Evolutionary conservation across 2,888 invertebrate species (phyloP).

Genomic region (Cyclophora albipunctata): DNA sequence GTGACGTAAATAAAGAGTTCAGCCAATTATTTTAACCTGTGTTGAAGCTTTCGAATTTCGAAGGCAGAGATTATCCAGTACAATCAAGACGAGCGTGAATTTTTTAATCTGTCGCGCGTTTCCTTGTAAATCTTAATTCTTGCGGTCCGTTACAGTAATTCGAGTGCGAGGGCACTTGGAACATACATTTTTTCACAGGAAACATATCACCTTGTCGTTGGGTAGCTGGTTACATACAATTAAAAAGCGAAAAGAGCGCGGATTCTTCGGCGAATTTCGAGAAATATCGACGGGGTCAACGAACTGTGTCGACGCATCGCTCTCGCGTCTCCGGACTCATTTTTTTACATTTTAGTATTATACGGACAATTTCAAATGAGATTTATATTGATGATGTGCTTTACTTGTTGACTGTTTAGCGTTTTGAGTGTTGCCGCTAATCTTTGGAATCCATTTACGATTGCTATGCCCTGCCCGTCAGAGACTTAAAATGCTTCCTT

Average conservation of each 20-base stretch:
- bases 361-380: slow-evolving; percentile 45
- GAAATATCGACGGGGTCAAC: slow-evolving; percentile 72
- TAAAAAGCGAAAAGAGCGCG: slow-evolving; percentile 72
- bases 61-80: slow-evolving; percentile 28
- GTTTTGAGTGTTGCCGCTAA: neutral
- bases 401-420: slow-evolving; percentile 17
- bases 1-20: too few relatives aligned
- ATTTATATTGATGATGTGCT: slow-evolving; percentile 34
- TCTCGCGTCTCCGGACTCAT: slow-evolving; percentile 57
- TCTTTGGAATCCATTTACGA: too few relatives aligned
- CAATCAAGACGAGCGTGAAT: slow-evolving; percentile 28
- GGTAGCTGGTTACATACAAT: slow-evolving; percentile 67
- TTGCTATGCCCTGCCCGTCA: too few relatives aligned
- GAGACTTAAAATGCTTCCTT: too few relatives aligned
- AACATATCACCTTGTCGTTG: slow-evolving; percentile 68
- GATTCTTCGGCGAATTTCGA: slow-evolving; percentile 70
- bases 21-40: too few relatives aligned
- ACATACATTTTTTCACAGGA: slow-evolving; percentile 54
- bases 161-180: slow-evolving; percentile 46
- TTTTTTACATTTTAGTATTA: slow-evolving; percentile 55
- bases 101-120: slow-evolving; percentile 45
- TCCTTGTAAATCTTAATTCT: slow-evolving; percentile 59
- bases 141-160: slow-evolving; percentile 64
- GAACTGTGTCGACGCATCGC: slow-evolving; percentile 68
- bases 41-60: neutral